Base-by-base conservation (phyloP, 2,113 vertebrate species). In the Leptobrachium leishanense region DNA sequence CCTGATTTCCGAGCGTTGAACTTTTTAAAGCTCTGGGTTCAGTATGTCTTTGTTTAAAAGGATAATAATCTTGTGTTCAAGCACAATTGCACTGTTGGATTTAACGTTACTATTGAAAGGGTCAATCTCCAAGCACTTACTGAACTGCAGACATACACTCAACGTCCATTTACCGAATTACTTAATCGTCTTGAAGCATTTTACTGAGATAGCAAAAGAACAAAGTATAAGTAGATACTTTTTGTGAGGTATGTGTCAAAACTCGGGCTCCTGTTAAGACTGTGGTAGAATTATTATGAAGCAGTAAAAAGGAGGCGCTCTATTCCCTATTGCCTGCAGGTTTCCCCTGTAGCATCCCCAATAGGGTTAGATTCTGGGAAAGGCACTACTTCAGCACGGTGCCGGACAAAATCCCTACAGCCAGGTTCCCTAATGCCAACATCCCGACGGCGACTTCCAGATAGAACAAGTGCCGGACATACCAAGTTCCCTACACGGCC, bases 41-140 rank as follows among this genome's bases (percentile, higher is more conserved):
- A 50, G 9, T 6, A 67, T 40, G 59, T 53, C 43, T n/a, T n/a
- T 69, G 54, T 70, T 20, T 62, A 44, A 20, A 50, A 68, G 5
- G 1, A 68, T 39, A 43, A 54, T 62, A 44, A 62, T 77, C 70
- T n/a, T 40, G 42, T 50, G 57, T 63, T 59, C 66, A 31, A 59
- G n/a, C 6, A 63, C 55, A 63, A 8, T 63, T 40, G 2, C 2
- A 39, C 75, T 68, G 13, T 68, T 68, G 43, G 15, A 31, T 13
- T 11, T 20, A 44, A 77, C 46, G 46, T 75, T 31, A n/a, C 39
- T 67, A 41, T 54, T 54, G 2, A 41, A 7, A 57, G 31, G n/a
- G 59, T 13, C 41, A 46, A 62, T 64, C 40, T 64, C 6, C 13
- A 1, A 7, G 40, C 59, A 64, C 57, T 62, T 44, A 42, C 6